Evolutionary conservation across 2,113 vertebrate genomes (phyloP).

Genomic region (Triplophysa dalaica): DNA sequence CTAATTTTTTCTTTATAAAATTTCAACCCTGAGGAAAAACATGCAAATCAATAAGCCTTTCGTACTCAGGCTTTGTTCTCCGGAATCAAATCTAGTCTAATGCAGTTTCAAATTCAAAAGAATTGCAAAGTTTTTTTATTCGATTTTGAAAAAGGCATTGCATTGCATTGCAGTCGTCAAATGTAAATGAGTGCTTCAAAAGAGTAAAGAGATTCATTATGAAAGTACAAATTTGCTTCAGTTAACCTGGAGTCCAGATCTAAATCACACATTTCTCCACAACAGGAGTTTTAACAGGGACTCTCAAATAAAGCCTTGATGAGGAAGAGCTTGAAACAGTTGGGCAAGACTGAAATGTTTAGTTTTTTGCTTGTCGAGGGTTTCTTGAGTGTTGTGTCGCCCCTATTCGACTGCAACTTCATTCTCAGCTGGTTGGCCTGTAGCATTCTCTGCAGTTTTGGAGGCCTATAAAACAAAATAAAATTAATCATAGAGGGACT

Average conservation of each 20-base stretch:
- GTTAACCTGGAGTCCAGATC: constrained; percentile 17
- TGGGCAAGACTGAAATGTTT: constrained; percentile 22
- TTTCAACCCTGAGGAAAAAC: constrained; percentile 35
- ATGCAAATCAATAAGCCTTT: background rate
- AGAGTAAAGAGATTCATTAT: constrained; percentile 42
- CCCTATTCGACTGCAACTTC: constrained; percentile 65
- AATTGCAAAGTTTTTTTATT: constrained; percentile 43
- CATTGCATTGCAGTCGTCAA: constrained; percentile 40
- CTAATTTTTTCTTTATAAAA: constrained; percentile 3
- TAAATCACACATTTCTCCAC: constrained; percentile 20
- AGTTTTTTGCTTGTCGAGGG: constrained; percentile 19
- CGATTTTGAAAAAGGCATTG: constrained; percentile 49
- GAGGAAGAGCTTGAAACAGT: constrained; percentile 29
- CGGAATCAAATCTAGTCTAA: constrained; percentile 6
- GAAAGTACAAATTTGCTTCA: constrained; percentile 48
- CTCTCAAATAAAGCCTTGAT: constrained; percentile 18
- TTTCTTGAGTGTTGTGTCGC: constrained; percentile 1
- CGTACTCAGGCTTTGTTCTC: background rate
- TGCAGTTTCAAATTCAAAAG: constrained; percentile 40
- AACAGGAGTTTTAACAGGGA: background rate
- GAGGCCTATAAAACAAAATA: constrained; percentile 78
- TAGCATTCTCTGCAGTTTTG: constrained; percentile 89
- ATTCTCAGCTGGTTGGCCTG: constrained; percentile 81
- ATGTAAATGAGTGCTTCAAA: constrained; percentile 43
- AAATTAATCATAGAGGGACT: background rate